A percentile compares a stretch with the other conserved stretches of the same genome.
These are phyloP conservation scores for Florisuga fusca DNA, from an alignment of 2,797 vertebrate species.

Conservation along the genomic window DNA sequence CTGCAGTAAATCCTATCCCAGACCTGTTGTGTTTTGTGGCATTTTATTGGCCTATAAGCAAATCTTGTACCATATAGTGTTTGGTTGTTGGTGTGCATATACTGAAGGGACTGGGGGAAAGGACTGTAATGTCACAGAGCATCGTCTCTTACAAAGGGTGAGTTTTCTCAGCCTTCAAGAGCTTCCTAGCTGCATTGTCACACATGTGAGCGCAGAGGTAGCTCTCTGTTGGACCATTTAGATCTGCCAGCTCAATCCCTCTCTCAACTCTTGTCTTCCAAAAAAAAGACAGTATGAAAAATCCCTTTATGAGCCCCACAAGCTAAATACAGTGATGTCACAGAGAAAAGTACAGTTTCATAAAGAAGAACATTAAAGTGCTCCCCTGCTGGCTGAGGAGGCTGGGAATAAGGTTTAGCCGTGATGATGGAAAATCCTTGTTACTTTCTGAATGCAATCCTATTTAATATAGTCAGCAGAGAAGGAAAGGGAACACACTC, in stretches of 20 bases:
- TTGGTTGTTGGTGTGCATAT: background rate
- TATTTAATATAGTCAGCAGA: background rate
- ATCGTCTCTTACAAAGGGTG: accelerated
- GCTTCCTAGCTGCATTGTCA: background rate
- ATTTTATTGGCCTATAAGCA: background rate
- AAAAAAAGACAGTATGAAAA: background rate
- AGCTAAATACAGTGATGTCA: background rate
- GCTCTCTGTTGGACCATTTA: background rate
- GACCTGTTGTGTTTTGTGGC: background rate
- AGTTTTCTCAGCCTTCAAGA: background rate
- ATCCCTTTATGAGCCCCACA: background rate
- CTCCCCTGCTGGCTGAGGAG: background rate
- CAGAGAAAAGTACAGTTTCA: background rate
- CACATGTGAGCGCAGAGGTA: accelerated
- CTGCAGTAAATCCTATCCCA: background rate
- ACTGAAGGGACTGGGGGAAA: background rate
- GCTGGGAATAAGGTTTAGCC: background rate
- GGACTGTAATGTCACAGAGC: background rate
- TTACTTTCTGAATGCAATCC: background rate
- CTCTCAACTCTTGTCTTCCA: background rate
- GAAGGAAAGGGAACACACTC: background rate
- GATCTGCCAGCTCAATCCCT: background rate
- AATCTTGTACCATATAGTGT: background rate
- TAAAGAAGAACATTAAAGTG: background rate
- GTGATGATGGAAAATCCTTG: background rate